Evolutionary conservation across 1,140 invertebrate genomes (phyloP), one percentile per base, ranked within the genome.

Genomic region (Pseudomyrmex gracilis): DNA sequence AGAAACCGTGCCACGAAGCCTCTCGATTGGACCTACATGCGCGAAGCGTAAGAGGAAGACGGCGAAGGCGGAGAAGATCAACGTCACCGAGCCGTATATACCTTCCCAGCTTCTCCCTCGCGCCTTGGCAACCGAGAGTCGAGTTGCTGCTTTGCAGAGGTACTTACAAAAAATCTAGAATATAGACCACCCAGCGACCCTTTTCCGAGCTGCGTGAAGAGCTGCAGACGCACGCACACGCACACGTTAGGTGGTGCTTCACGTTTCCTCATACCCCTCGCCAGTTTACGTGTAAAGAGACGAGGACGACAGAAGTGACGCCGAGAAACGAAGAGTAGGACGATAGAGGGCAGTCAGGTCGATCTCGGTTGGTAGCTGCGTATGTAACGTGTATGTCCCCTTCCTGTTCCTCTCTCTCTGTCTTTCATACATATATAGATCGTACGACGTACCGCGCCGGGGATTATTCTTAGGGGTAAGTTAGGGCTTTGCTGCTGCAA

Each of bases 121-220:
- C 87, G 84, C 80, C 87, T 88, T 85, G 73, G 85, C 82, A 88
- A 90, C 67, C 10, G 61, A 66, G 61, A 66, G 84, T 66, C 58
- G 77, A 67, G 47, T 76, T 70, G 63, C 78, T 53, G 64, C 45
- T 49, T 49, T 77, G 58, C 68, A 53, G 80, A 24, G 84, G 68
- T 84, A 88, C 90, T 91, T 90, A 76, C 89, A 90, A 87, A 86
- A 90, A 93, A 93, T 92, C 90, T 93, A 92, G 92, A 93, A 93
- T 92, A 90, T 93, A 92, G 92, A 93, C 90, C 93, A 93, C 89
- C 91, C 91, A 92, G 90, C 91, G 90, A 92, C 90, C 92, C 89
- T 90, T 89, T 93, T 90, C 82, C 86, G 53, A 55, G 68, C 71
- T 84, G 83, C 66, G 76, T 86, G 78, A 90, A 90, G 90, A 87